A percentile compares a stretch with the other conserved stretches of the same genome.
Evolutionary conservation across 2,113 vertebrate genomes (phyloP).

Genomic region (Spea bombifrons): DNA sequence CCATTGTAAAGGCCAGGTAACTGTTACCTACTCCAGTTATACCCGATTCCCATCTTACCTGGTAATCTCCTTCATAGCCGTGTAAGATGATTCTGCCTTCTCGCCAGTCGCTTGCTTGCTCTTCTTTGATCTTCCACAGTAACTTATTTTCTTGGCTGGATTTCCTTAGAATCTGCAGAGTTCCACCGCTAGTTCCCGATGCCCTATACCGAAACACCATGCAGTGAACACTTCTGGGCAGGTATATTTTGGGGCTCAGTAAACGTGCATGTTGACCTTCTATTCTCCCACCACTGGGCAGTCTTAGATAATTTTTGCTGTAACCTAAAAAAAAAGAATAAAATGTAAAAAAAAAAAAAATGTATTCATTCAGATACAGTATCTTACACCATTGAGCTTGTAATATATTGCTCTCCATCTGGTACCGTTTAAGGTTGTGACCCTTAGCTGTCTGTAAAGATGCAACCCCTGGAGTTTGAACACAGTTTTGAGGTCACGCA

Average conservation of each 20-base stretch:
- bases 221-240: constrained; percentile 81
- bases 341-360: constrained; percentile 7
- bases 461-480: too few relatives aligned
- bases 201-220: constrained; percentile 89
- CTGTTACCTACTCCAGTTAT: too few relatives aligned
- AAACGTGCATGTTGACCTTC: constrained; percentile 81
- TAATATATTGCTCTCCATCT: too few relatives aligned
- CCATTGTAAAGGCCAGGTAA: too few relatives aligned
- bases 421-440: too few relatives aligned
- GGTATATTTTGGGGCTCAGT: constrained; percentile 80
- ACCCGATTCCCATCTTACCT: constrained; percentile 64
- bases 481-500: too few relatives aligned
- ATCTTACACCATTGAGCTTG: too few relatives aligned
- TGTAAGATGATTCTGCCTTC: constrained; percentile 90
- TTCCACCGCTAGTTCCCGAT: constrained; percentile 76
- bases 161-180: constrained; percentile 81
- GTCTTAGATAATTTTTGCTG: constrained; percentile 76
- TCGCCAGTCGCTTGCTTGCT: constrained; percentile 88
- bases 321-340: constrained; percentile 59
- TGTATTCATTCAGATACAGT: too few relatives aligned
- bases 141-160: constrained; percentile 81
- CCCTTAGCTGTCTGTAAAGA: too few relatives aligned
- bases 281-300: constrained; percentile 75
- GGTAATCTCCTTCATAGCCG: constrained; percentile 85
- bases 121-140: constrained; percentile 83